phyloP scores from a whole-genome alignment of 2,797 vertebrate genomes.

The Falco novaeseelandiae region DNA sequence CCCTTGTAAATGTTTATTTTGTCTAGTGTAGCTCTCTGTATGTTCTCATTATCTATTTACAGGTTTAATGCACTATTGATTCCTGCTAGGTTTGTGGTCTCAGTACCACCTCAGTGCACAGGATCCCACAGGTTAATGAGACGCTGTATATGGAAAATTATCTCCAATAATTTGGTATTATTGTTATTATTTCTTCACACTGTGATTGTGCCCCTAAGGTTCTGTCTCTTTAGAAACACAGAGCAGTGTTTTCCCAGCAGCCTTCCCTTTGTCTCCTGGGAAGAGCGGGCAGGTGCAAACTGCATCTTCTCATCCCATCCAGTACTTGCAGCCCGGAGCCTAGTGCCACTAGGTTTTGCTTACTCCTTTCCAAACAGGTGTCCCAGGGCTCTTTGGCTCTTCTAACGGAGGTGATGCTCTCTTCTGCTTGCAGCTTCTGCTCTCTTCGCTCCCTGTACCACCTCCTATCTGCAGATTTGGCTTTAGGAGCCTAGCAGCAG shows the following conservation, averaged over 20 bases:
- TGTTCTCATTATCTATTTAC: neutral
- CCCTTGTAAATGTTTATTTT: neutral
- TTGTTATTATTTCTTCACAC: neutral
- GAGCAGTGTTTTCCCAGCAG: neutral
- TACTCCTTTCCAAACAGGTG: neutral
- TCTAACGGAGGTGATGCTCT: neutral
- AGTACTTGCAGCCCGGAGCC: neutral
- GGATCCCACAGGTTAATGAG: neutral
- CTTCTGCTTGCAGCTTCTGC: neutral
- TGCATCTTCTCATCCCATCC: neutral
- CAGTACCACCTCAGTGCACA: neutral
- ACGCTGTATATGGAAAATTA: neutral
- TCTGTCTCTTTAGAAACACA: rapidly evolving
- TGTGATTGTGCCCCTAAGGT: neutral
- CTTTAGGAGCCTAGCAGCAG: neutral
- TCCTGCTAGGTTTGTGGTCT: neutral
- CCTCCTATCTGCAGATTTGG: neutral
- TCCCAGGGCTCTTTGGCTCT: neutral
- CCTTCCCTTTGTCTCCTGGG: neutral
- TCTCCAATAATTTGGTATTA: neutral
- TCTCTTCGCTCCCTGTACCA: neutral
- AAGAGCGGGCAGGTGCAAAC: neutral
- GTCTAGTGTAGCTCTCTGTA: neutral
- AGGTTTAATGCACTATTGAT: neutral
- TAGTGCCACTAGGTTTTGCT: too few species aligned